Base-by-base conservation (phyloP, 1,140 invertebrate species). In the Drosophila trapezifrons region DNA sequence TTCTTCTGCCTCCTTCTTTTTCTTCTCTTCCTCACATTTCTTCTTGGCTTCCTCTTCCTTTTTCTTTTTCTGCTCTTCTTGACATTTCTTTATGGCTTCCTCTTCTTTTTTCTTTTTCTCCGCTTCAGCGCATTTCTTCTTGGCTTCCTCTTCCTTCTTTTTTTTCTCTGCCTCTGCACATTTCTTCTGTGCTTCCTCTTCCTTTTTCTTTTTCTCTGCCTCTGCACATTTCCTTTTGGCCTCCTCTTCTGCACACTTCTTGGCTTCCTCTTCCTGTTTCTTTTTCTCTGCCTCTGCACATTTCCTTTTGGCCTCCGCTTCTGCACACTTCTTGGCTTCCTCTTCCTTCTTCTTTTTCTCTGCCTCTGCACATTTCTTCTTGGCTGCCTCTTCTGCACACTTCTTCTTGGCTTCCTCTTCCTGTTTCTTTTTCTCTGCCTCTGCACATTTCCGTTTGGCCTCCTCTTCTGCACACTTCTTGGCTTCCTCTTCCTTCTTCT, bases 1-100 rank as follows among this genome's bases (percentile, higher is more conserved):
- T n/a, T n/a, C n/a, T n/a, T n/a, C n/a, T n/a, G n/a, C 29, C 18
- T 78, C 60, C 20, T 72, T 65, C 17, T 62, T 49, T 6, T 66
- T 71, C 8, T 43, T 20, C 13, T 59, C 40, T 1, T n/a, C 2
- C 13, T 54, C 49, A 22, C 42, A 22, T 22, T 70, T 64, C 0
- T 18, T 10, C 15, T 49, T 49, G 0, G 22, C 5, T n/a, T 47
- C 67, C 0, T 22, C 35, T 32, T 62, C 29, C 22, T 43, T 40
- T 9, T 69, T 62, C 0, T 46, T 1, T 13, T 60, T 22, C 6
- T 52, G 10, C 9, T 7, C 42, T 15, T 62, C 49, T 1, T 29
- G 18, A 5, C 18, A 32, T 22, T 18, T 51, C n/a, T 25, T 51
- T 1, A n/a, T 47, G 2, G 20, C 12, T 10, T 18, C 15, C n/a